Base-by-base conservation (phyloP, 1,140 invertebrate genomes). In the Achroia grisella region DNA sequence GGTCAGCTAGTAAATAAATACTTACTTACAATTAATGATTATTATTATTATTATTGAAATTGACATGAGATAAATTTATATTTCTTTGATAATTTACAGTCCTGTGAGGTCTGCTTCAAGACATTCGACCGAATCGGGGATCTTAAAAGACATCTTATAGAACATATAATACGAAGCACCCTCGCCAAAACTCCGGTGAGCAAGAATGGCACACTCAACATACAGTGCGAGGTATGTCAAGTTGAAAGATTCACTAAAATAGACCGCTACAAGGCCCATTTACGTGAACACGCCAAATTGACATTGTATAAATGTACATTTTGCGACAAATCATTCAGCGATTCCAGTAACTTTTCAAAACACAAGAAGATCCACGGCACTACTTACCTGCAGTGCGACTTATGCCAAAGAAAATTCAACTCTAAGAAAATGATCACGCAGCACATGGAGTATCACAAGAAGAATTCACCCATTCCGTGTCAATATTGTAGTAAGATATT, bases 261-360 rank as follows among this genome's bases (percentile, higher is more conserved):
- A 1, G 83, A 86, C 57, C 72, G 64, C 39, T 81, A 79, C 55
- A 86, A 86, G 33, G 80, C 78, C 0, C 83, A 87, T 44, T 50
- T 87, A 1, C 61, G 86, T 8, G 81, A 86, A 34, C 86, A 87
- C 56, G 82, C 82, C 8, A 86, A 83, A 44, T 62, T 87, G 0
- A 86, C 83, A 1, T 39, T 84, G 1, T 87, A 87, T 59, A 79
- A 86, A 46, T 87, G 86, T 52, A 77, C 73, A 1, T 71, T 85
- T 41, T 87, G 86, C 63, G 69, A 84, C 35, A 83, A 86, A 51
- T 83, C 82, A 11, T 87, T 87, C 44, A 83, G 81, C 46, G 83
- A 86, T 40, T 86, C 86, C 11, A 84, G 81, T 37, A 86, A 86
- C 39, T 87, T 85, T 44, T 87, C 83, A 1, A 87, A 87, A 42